A percentile compares a stretch with the other conserved stretches of the same genome.
Conservation (phyloP, 2,888 invertebrate species). For the Polylopha cassiicola region DNA sequence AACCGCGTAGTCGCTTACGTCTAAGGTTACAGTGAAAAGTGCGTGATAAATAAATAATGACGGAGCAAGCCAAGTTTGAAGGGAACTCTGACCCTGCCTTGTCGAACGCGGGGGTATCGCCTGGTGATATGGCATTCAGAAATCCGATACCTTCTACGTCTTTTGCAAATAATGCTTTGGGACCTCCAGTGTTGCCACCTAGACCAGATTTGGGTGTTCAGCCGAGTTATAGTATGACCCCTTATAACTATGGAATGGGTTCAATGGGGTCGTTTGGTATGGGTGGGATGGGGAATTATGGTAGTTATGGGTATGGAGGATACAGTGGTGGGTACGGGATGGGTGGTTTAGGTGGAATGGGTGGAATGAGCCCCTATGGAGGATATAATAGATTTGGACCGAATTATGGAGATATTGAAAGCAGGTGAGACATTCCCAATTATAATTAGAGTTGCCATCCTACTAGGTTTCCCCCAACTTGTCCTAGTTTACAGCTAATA, state of each 20-base stretch:
- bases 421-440: constrained; percentile 78
- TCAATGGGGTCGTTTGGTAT: constrained; percentile 30
- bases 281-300: constrained; percentile 35
- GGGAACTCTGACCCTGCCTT: constrained; percentile 45
- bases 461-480: too few relatives aligned
- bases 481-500: too few relatives aligned
- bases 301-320: constrained; percentile 41
- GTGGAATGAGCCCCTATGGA: constrained; percentile 50
- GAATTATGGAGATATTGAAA: constrained; percentile 79
- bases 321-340: constrained; percentile 30
- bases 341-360: constrained; percentile 41
- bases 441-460: too few relatives aligned
- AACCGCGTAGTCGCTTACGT: constrained; percentile 26
- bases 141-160: constrained; percentile 49
- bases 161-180: constrained; percentile 25
- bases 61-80: constrained; percentile 49
- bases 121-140: constrained; percentile 39
- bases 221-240: constrained; percentile 46
- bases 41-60: constrained; percentile 41
- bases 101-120: constrained; percentile 41
- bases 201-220: constrained; percentile 47
- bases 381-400: constrained; percentile 63
- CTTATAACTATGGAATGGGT: constrained; percentile 35
- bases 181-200: constrained; percentile 53
- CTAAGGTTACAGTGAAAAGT: constrained; percentile 29